Evolutionary conservation across 2,797 vertebrate genomes (phyloP).

Genomic region (Chiroxiphia lanceolata): DNA sequence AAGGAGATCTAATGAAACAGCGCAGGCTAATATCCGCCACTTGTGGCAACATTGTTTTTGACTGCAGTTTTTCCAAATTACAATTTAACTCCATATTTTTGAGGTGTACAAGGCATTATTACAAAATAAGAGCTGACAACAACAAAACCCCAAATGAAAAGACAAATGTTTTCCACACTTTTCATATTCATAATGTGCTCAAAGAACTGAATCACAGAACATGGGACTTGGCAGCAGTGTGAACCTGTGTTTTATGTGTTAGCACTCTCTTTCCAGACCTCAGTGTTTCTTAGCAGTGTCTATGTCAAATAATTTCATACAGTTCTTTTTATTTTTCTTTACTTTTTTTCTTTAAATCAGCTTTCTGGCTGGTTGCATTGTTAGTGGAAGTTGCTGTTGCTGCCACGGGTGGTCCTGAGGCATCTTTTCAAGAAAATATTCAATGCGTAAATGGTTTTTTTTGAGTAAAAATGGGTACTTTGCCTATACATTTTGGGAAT

Average conservation of each 20-base stretch:
- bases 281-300: background rate
- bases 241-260: background rate
- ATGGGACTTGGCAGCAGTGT: background rate
- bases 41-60: background rate
- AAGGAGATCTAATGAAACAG: background rate
- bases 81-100: background rate
- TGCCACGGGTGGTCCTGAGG: background rate
- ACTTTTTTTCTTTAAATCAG: background rate
- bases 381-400: background rate
- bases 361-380: background rate
- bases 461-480: background rate
- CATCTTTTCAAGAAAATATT: background rate
- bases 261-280: background rate
- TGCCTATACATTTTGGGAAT: background rate
- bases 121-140: background rate
- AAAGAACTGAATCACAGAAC: background rate
- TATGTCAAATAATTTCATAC: background rate
- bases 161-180: background rate
- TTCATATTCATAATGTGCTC: background rate
- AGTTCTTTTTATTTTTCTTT: background rate
- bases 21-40: background rate
- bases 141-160: background rate
- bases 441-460: background rate
- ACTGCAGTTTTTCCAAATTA: background rate
- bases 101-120: background rate